Base-by-base conservation (phyloP, 2,113 vertebrate species). In the Dicentrarchus labrax region DNA sequence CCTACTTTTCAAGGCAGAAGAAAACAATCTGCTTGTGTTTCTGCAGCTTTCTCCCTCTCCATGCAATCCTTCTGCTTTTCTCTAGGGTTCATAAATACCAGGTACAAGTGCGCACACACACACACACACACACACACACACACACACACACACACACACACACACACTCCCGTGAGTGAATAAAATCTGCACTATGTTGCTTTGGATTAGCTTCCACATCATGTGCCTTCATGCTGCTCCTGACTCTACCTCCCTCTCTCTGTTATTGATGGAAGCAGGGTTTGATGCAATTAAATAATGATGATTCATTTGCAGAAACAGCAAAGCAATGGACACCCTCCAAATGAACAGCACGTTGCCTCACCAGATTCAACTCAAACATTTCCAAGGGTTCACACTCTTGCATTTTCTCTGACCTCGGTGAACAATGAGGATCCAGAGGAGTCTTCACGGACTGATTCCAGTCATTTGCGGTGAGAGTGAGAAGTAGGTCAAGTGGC, bases 401-500 rank as follows among this genome's bases (percentile, higher is more conserved):
- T 39, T 19, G 30, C 24, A 36, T 79, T 57, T 48, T 47, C 51
- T 71, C 54, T 83, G 79, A 82, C 75, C 74, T 65, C 39, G 5
- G 74, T 4, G 56, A 74, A 30, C 9, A 6, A 48, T 0, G 47
- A 77, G 73, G 56, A 76, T 69, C 65, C 85, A 21, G 69, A 73
- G 68, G 76, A 75, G 64, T 80, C 76, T 60, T 72, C 36, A 0
- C 76, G 86, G 84, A 88, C 53, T 15, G 15, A 65, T 83, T 88
- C 71, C 88, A 91, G 79, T 82, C 76, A 51, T 86, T 90, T 56
- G 84, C 3, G 66, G 53, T 62, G 54, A 89, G 87, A 88, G 87
- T 84, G 89, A 92, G 91, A 94, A 93, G 88, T 94, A 88, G 93
- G 93, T 94, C 90, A 94, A 88, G 88, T 91, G 85, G 82, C 83